These are phyloP conservation scores for Ianthella basta DNA, from an alignment of 37 sponge, comb jelly and placozoan genomes.

Conservation along the genomic window DNA sequence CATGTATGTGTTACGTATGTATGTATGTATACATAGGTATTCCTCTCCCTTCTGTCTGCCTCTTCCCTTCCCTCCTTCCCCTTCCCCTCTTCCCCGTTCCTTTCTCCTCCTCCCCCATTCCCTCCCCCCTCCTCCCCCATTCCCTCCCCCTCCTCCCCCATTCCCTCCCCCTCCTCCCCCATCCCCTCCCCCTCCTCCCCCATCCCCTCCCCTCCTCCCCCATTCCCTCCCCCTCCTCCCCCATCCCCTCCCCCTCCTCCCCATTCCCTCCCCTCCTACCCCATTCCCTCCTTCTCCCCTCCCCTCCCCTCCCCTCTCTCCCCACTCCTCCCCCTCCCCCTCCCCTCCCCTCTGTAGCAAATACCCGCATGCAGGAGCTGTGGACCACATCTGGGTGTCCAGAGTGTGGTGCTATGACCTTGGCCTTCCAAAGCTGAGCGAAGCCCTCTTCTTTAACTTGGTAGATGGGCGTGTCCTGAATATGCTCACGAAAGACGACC, in stretches of 20 bases:
- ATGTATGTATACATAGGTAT: neutral
- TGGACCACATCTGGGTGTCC: slow-evolving; percentile 89
- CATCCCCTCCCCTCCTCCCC: too few species aligned
- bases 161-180: too few species aligned
- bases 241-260: too few species aligned
- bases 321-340: neutral
- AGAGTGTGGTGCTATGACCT: slow-evolving; percentile 69
- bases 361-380: slow-evolving; percentile 70
- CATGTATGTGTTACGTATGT: slow-evolving; percentile 23
- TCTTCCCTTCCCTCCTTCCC: neutral
- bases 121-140: too few species aligned
- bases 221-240: too few species aligned
- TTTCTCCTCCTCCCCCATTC: too few species aligned
- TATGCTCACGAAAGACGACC: slow-evolving; percentile 78
- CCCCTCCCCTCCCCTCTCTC: neutral
- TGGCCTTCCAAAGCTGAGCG: slow-evolving; percentile 73
- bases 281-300: neutral
- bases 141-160: too few species aligned
- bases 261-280: neutral
- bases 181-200: too few species aligned
- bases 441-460: slow-evolving; percentile 60
- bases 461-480: slow-evolving; percentile 90
- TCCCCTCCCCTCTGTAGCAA: slow-evolving; percentile 27
- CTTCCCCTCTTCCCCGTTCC: too few species aligned
- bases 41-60: neutral